Conservation (phyloP, 2,888 invertebrate species). For the Phoenoteleia sp. region DNA sequence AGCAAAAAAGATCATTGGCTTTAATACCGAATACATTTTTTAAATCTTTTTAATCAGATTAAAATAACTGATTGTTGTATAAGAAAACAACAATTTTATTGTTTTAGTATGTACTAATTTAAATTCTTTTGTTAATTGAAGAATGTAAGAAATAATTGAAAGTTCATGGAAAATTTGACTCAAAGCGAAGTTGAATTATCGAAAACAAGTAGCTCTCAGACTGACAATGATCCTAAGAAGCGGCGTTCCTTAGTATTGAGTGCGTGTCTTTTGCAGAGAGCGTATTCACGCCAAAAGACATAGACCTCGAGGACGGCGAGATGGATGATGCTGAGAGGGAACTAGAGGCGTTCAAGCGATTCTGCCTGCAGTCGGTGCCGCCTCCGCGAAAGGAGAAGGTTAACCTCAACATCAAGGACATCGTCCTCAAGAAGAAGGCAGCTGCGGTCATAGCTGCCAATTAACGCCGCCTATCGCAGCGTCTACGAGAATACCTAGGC, state of each 20-base stretch:
- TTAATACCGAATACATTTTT: no score
- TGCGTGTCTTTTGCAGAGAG: constrained; percentile 87
- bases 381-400: constrained; percentile 92
- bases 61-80: no score
- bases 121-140: no score
- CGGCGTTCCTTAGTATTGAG: constrained; percentile 81
- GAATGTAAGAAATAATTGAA: no score
- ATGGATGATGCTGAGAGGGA: constrained; percentile 94
- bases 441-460: constrained; percentile 79
- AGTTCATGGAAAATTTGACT: no score
- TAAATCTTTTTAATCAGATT: no score
- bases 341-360: constrained; percentile 95
- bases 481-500: constrained; percentile 1
- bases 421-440: constrained; percentile 90
- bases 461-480: constrained; percentile 76
- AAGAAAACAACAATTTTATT: no score
- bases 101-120: no score
- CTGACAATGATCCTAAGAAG: neutral
- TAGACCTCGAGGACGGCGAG: constrained; percentile 92
- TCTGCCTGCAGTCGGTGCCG: constrained; percentile 94
- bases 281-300: constrained; percentile 94
- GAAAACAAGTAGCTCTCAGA: neutral
- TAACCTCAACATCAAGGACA: constrained; percentile 93
- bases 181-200: no score
- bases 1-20: no score